phyloP scores from a whole-genome alignment of 2,888 invertebrate species.

The Agelastica alni region DNA sequence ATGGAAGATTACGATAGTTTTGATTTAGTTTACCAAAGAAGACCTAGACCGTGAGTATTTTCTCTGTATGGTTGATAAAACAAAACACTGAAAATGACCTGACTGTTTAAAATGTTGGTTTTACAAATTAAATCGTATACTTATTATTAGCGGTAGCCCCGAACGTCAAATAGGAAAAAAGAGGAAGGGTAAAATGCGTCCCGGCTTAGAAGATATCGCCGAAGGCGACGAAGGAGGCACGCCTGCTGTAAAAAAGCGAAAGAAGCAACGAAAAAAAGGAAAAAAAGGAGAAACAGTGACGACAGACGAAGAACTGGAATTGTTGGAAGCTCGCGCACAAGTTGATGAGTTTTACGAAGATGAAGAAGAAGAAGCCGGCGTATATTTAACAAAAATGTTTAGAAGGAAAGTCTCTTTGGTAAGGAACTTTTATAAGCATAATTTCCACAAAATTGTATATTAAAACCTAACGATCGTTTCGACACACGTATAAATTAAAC shows the following conservation, averaged over 20 bases:
- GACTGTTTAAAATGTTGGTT: too few relatives aligned
- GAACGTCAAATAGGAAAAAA: not conserved
- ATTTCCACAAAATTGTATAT: too few relatives aligned
- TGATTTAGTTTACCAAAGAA: conserved; percentile 43
- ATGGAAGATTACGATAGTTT: conserved; percentile 44
- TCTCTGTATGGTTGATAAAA: too few relatives aligned
- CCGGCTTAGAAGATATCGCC: conserved; percentile 22
- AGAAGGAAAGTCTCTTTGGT: conserved; percentile 48
- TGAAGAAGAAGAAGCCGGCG: conserved; percentile 17
- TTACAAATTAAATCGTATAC: not conserved
- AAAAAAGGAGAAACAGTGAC: conserved; percentile 21
- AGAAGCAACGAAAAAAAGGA: conserved; percentile 27
- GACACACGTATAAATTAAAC: too few relatives aligned
- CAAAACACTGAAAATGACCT: too few relatives aligned
- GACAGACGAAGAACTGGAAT: conserved; percentile 28
- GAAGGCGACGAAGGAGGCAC: conserved; percentile 24
- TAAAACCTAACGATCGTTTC: too few relatives aligned
- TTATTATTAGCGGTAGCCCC: not conserved
- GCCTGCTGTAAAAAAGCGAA: conserved; percentile 9
- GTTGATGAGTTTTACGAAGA: conserved; percentile 29
- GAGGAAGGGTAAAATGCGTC: conserved; percentile 2
- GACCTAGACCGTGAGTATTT: conserved; percentile 37
- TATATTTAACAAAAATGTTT: conserved; percentile 46
- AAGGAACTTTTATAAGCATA: too few relatives aligned
- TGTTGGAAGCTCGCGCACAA: conserved; percentile 28